Evolutionary conservation across 1,140 invertebrate species (phyloP).

Genomic region (Drosophila eugracilis): DNA sequence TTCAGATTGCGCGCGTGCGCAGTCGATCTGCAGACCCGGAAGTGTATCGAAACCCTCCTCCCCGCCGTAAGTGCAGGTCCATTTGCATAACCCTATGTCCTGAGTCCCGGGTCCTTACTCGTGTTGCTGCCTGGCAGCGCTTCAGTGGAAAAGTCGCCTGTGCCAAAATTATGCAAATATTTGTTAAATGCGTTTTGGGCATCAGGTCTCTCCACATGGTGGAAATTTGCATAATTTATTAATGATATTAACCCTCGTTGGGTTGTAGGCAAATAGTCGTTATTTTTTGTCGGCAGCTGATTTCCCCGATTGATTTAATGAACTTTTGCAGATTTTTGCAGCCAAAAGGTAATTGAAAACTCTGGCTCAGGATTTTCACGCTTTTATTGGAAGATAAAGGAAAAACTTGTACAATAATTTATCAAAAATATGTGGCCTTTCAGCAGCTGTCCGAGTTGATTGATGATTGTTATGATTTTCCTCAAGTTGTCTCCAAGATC

Average conservation of each 20-base stretch:
- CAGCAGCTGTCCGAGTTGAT: constrained; percentile 70
- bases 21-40: constrained; percentile 23
- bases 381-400: constrained; percentile 39
- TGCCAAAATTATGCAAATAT: constrained; percentile 84
- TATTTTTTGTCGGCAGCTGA: constrained; percentile 72
- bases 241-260: constrained; percentile 23
- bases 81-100: constrained; percentile 77
- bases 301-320: constrained; percentile 57
- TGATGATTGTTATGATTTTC: constrained; percentile 68
- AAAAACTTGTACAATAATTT: constrained; percentile 65
- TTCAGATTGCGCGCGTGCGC: constrained; percentile 66
- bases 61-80: constrained; percentile 60
- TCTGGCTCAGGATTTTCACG: constrained; percentile 59
- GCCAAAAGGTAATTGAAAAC: constrained; percentile 26
- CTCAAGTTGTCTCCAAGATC: constrained; percentile 36
- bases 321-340: constrained; percentile 51
- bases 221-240: constrained; percentile 75
- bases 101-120: neutral
- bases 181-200: constrained; percentile 74
- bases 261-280: constrained; percentile 57
- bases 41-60: constrained; percentile 40
- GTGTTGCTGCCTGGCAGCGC: constrained; percentile 24
- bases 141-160: constrained; percentile 59
- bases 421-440: constrained; percentile 74
- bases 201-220: constrained; percentile 58